Conservation (phyloP, 2,113 vertebrate genomes). For the Lepidothrix coronata region DNA sequence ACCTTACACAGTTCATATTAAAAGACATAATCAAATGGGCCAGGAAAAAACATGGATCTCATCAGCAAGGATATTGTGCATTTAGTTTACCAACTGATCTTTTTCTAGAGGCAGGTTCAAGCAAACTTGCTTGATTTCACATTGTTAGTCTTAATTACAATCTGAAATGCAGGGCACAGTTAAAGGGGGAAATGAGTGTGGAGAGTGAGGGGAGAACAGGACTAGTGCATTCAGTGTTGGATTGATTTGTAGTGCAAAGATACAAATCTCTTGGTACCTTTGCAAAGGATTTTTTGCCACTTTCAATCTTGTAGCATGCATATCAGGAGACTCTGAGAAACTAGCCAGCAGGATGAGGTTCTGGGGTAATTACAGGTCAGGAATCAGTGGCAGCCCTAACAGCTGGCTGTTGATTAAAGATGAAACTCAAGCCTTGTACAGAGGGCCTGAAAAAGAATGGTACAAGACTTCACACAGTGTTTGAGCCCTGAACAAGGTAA, state of each 20-base stretch:
- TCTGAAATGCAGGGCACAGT: not conserved
- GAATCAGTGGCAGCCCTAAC: not conserved
- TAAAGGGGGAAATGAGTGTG: not conserved
- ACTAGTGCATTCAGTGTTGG: not conserved
- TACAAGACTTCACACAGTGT: not conserved
- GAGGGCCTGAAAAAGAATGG: not conserved
- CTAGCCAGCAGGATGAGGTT: not conserved
- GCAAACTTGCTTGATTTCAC: not conserved
- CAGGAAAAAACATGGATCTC: not conserved
- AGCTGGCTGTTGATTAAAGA: not conserved
- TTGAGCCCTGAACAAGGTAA: not conserved
- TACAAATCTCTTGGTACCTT: not conserved
- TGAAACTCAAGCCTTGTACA: not conserved
- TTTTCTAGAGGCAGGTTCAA: not conserved
- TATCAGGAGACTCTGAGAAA: not conserved
- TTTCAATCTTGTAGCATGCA: not conserved
- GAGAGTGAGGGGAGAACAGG: not conserved
- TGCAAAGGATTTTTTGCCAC: not conserved
- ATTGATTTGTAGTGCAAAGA: not conserved
- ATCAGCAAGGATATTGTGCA: not conserved
- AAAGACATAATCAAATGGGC: not conserved
- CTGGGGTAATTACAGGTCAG: slow-evolving; percentile 10
- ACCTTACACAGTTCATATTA: not conserved
- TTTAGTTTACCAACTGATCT: not conserved
- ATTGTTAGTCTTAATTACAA: not conserved